phyloP scores from a whole-genome alignment of 2,113 vertebrate genomes.

The Dicrurus megarhynchus region DNA sequence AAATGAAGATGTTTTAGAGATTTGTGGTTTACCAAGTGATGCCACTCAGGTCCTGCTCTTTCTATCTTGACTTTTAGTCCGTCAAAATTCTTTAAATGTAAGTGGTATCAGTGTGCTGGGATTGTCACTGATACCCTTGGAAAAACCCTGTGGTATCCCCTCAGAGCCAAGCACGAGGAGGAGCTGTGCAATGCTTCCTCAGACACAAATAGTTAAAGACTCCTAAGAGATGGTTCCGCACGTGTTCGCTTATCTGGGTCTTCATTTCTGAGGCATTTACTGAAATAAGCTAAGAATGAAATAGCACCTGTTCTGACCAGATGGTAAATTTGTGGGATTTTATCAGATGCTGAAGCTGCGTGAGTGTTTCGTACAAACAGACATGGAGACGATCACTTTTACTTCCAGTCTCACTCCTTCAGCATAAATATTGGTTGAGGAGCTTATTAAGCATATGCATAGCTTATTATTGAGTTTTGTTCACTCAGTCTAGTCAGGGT shows the following conservation, averaged over 20 bases:
- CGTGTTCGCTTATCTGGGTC: background rate
- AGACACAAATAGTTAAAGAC: background rate
- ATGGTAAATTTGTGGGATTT: conserved; percentile 9
- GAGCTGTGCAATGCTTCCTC: background rate
- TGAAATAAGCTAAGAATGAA: conserved; percentile 2
- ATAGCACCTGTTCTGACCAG: conserved; percentile 18
- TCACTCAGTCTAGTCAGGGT: background rate
- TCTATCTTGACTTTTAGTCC: background rate
- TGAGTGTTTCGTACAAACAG: background rate
- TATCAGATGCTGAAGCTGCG: background rate
- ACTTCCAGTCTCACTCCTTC: background rate
- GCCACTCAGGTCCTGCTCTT: background rate
- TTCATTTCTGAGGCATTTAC: background rate
- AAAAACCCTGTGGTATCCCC: background rate
- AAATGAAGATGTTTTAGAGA: background rate
- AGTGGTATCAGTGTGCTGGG: background rate
- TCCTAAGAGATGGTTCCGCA: background rate
- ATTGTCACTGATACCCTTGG: background rate
- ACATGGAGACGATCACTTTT: background rate
- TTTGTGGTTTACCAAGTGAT: background rate
- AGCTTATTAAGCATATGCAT: background rate
- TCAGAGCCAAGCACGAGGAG: background rate
- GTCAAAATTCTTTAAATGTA: background rate
- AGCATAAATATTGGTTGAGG: background rate
- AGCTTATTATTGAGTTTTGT: background rate